These are phyloP conservation scores for Chrysomela aeneicollis DNA, from an alignment of 2,888 invertebrate genomes.

Conservation along the genomic window DNA sequence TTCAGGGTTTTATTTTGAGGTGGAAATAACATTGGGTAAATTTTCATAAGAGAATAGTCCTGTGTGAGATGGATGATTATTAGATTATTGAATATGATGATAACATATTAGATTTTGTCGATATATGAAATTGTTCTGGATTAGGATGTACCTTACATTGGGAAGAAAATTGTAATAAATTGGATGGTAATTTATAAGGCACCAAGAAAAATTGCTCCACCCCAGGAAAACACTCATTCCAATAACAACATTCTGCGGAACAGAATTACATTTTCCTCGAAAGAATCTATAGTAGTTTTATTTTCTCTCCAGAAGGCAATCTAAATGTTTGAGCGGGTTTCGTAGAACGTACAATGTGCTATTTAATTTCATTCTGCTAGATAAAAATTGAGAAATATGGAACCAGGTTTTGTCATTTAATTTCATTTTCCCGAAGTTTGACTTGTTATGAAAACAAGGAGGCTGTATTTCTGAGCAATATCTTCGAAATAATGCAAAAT, in stretches of 20 bases:
- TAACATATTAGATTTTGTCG: too few relatives aligned
- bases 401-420: not conserved
- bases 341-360: not conserved
- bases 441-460: not conserved
- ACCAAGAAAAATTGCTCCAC: too few relatives aligned
- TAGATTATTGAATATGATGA: too few relatives aligned
- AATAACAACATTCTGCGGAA: not conserved
- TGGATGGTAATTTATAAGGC: too few relatives aligned
- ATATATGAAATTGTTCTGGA: too few relatives aligned
- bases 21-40: too few relatives aligned
- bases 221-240: not conserved
- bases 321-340: not conserved
- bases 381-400: not conserved
- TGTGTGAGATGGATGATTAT: too few relatives aligned
- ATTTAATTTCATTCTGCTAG: not conserved
- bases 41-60: too few relatives aligned
- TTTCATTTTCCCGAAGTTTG: not conserved
- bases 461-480: too few relatives aligned
- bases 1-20: too few relatives aligned
- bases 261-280: not conserved
- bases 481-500: too few relatives aligned
- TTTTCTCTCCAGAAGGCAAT: not conserved
- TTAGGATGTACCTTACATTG: not conserved
- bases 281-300: not conserved
- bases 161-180: too few relatives aligned